Percentiles rank a stretch among this genome's conserved stretches.
These are phyloP conservation scores for Magallana gigas DNA, from an alignment of 1,140 invertebrate genomes.

Conservation along the genomic window DNA sequence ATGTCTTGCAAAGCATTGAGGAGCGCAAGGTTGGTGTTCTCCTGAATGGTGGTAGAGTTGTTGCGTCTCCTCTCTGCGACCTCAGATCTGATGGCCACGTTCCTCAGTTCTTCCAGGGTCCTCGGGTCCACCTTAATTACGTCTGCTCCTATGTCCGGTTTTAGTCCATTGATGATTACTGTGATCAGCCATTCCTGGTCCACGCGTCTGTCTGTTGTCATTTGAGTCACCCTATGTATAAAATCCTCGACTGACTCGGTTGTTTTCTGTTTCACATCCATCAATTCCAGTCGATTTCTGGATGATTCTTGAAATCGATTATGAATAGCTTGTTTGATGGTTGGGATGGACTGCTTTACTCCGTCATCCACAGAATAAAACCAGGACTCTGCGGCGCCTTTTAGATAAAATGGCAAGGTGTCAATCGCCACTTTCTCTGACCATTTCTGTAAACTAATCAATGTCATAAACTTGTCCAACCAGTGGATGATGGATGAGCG, in stretches of 20 bases:
- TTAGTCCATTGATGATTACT: conserved; percentile 22
- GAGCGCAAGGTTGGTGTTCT: background rate
- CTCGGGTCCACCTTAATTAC: conserved; percentile 32
- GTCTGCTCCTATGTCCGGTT: conserved; percentile 11
- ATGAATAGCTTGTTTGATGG: conserved; percentile 11
- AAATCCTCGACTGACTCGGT: background rate
- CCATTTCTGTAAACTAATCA: background rate
- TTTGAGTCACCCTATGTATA: background rate
- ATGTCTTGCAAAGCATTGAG: background rate
- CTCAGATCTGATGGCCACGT: conserved; percentile 8
- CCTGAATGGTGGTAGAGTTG: background rate
- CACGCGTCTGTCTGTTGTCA: background rate
- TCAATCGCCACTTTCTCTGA: background rate
- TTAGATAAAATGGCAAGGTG: background rate
- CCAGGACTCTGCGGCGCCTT: background rate
- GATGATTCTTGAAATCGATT: background rate
- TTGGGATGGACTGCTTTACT: background rate
- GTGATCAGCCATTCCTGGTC: background rate
- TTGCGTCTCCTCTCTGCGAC: background rate
- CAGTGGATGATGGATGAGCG: background rate
- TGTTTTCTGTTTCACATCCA: background rate
- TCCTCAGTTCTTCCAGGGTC: conserved; percentile 14
- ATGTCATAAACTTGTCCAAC: background rate
- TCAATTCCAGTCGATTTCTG: background rate
- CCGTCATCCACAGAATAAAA: background rate